Base-by-base conservation (phyloP, 2,888 invertebrate species). In the Scaptomyza reducta region DNA sequence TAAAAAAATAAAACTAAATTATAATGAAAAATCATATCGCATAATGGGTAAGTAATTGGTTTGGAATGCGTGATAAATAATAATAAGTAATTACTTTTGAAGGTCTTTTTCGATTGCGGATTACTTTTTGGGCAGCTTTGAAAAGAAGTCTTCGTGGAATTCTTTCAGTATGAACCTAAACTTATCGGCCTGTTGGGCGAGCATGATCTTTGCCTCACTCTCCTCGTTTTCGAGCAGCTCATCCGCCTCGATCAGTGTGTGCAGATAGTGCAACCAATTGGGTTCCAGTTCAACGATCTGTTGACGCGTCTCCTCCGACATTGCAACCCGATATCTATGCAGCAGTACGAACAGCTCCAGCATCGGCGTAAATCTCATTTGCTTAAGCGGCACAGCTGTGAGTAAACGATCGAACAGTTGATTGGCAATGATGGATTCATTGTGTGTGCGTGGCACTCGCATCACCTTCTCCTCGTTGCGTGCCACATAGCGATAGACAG, bases 361-460 rank as follows among this genome's bases (percentile, higher is more conserved):
- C 66, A 97, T 95, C 6, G 94, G 94, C 0, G 95, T 95, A 90
- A 98, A 97, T 68, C 94, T 94, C 50, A 92, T 93, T 90, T 97
- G 95, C 60, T 95, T 94, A 0, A 87, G 75, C 0, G 93, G 90
- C 54, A 95, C 92, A 87, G 97, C 97, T 16, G 16, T 40, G 16
- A 40, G 18, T 91, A 91, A 40, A 94, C 91, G 41, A 56, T 96
- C 95, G 89, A 95, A 96, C 6, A 95, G 93, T 25, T 93, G 92
- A 57, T 96, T 93, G 16, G 95, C 93, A 29, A 93, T 91, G 61
- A 95, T 94, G 79, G 98, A 93, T 87, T 96, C 96, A 68, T 94
- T 93, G 58, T 97, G 92, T 72, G 94, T 95, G 67, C 94, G 93
- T 1, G 98, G 97, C 88, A 95, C 92, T 93, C 92, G 89, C 91